These are phyloP conservation scores for Mamestra configurata DNA, from an alignment of 1,140 invertebrate genomes.

Conservation along the genomic window DNA sequence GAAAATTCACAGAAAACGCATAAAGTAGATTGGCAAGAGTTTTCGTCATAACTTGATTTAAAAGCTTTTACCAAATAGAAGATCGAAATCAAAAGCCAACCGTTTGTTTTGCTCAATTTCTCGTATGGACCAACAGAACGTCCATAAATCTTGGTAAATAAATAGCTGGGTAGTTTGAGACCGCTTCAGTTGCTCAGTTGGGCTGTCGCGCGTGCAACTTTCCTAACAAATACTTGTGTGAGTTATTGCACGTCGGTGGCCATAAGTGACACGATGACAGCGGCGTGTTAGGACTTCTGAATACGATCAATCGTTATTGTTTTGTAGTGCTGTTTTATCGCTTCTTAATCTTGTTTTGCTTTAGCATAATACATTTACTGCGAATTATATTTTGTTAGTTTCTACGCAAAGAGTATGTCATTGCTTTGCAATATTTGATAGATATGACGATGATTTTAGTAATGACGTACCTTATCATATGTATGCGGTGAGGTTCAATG, in stretches of 20 bases:
- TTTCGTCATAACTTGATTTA: constrained; percentile 21
- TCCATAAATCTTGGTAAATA: constrained; percentile 45
- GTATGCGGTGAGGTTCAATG: too few species aligned
- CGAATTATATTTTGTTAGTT: neutral
- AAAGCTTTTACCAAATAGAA: constrained; percentile 30
- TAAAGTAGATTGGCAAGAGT: neutral
- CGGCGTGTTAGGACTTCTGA: neutral
- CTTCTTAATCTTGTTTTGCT: neutral
- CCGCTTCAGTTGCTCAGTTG: constrained; percentile 19
- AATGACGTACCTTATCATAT: too few species aligned
- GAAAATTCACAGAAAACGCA: neutral
- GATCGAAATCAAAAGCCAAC: neutral
- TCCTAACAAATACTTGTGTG: constrained; percentile 48
- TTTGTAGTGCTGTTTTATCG: neutral
- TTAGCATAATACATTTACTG: too few species aligned
- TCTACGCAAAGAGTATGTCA: too few species aligned
- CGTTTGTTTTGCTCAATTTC: constrained; percentile 25
- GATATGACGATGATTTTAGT: too few species aligned
- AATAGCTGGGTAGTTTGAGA: constrained; percentile 39
- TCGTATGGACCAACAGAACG: constrained; percentile 5
- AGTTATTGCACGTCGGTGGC: constrained; percentile 40
- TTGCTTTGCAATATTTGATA: too few species aligned
- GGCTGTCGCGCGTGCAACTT: constrained; percentile 12
- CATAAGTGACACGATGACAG: constrained; percentile 7
- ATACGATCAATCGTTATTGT: neutral